These are phyloP conservation scores for Meandrina meandrites DNA, from an alignment of 92 coral and sea anemone genomes.

Conservation along the genomic window DNA sequence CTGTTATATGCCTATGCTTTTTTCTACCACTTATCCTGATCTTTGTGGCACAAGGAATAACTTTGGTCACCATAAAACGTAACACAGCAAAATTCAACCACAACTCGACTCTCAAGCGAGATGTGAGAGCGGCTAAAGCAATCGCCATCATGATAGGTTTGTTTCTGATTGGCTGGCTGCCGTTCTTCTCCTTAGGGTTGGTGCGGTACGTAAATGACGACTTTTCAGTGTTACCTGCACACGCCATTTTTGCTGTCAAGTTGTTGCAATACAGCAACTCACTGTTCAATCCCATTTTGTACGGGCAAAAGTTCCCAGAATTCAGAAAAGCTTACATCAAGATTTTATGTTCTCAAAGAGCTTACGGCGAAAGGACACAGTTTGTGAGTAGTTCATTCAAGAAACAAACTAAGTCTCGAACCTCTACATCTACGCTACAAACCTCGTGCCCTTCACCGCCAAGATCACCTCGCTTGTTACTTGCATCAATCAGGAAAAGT, in stretches of 20 bases:
- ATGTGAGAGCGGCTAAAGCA: conserved; percentile 70
- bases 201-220: conserved; percentile 20
- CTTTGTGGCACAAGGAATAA: conserved; percentile 65
- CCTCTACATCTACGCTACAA: not conserved
- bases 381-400: not conserved
- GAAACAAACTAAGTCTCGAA: not conserved
- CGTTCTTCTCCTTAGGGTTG: conserved; percentile 69
- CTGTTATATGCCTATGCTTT: conserved; percentile 70
- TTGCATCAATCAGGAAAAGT: not conserved
- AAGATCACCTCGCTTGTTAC: not conserved
- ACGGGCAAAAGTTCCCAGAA: conserved; percentile 73
- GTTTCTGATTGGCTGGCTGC: conserved; percentile 78
- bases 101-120: conserved; percentile 49
- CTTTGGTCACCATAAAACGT: conserved; percentile 50
- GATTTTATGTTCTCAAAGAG: conserved; percentile 40
- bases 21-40: conserved; percentile 66
- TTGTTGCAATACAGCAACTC: conserved; percentile 74
- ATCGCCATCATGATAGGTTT: conserved; percentile 70
- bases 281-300: conserved; percentile 69
- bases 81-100: conserved; percentile 46
- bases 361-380: not conserved
- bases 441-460: not conserved
- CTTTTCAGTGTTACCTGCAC: conserved; percentile 35
- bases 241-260: conserved; percentile 64
- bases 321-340: conserved; percentile 64